Percentiles rank a stretch among this genome's conserved stretches.
phyloP scores from a whole-genome alignment of 2,797 vertebrate species.

The Darevskia mixta region DNA sequence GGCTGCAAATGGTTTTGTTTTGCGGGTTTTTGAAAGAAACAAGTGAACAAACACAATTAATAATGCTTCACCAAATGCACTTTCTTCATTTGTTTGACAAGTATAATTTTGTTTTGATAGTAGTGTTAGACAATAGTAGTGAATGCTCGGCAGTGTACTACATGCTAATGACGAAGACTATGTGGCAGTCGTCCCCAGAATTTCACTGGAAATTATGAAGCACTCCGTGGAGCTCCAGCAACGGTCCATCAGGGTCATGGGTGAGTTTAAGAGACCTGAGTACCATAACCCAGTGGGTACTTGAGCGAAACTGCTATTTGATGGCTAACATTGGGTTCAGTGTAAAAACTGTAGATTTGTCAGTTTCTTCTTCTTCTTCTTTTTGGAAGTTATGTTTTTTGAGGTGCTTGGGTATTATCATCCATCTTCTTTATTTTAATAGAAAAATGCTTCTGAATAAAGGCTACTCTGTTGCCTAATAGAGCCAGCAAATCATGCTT shows the following conservation, averaged over 20 bases:
- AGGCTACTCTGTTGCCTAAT: slow-evolving; percentile 17
- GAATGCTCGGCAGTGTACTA: background rate
- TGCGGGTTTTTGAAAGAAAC: slow-evolving; percentile 5
- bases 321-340: background rate
- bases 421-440: slow-evolving; percentile 20
- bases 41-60: slow-evolving; percentile 29
- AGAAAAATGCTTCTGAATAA: slow-evolving; percentile 15
- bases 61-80: slow-evolving; percentile 19
- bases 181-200: background rate
- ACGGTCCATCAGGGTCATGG: background rate
- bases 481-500: slow-evolving; percentile 28
- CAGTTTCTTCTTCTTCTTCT: background rate
- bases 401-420: background rate
- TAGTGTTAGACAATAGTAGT: background rate
- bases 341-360: background rate
- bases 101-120: slow-evolving; percentile 31
- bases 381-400: background rate
- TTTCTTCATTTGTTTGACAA: slow-evolving; percentile 17
- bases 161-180: background rate
- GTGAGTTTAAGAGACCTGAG: background rate
- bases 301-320: background rate
- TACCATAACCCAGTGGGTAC: background rate
- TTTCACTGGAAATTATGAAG: background rate
- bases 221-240: background rate
- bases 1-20: background rate